A percentile compares a stretch with the other conserved stretches of the same genome.
These are phyloP conservation scores for Microvelia longipes DNA, from an alignment of 1,140 invertebrate genomes.

Conservation along the genomic window DNA sequence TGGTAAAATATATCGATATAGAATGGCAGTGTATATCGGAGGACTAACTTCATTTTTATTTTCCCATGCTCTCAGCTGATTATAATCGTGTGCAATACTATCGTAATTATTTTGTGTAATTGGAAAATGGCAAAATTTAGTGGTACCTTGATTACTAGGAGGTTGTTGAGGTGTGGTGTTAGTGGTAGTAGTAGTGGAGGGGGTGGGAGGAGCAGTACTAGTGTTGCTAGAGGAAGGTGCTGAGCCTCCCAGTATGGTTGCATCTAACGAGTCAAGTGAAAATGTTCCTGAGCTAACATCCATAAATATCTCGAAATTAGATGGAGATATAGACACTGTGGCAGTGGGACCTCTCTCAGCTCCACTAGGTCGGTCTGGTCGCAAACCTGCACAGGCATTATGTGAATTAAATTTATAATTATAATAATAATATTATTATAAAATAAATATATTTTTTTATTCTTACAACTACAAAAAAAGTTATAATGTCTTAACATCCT, in stretches of 20 bases:
- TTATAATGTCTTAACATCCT: no score
- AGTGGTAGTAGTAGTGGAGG: not conserved
- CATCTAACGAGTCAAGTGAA: constrained; percentile 39
- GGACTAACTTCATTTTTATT: no score
- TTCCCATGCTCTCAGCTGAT: no score
- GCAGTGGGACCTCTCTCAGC: not conserved
- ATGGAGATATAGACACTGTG: constrained; percentile 6
- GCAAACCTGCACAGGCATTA: not conserved
- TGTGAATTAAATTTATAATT: not conserved
- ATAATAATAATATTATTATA: not conserved
- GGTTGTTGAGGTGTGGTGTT: no score
- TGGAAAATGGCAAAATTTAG: no score
- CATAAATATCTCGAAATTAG: constrained; percentile 47
- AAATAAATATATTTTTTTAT: not conserved
- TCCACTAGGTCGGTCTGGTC: no score
- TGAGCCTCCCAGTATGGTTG: not conserved
- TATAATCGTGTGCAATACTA: no score
- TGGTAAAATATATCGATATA: no score
- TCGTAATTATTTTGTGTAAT: no score
- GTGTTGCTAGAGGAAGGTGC: not conserved
- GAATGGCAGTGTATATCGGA: no score
- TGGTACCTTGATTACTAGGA: no score
- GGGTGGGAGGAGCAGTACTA: not conserved
- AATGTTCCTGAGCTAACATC: constrained; percentile 46
- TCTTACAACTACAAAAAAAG: no score